A percentile compares a stretch with the other conserved stretches of the same genome.
Conservation (phyloP, 2,888 invertebrate genomes). For the Pammene fasciana region DNA sequence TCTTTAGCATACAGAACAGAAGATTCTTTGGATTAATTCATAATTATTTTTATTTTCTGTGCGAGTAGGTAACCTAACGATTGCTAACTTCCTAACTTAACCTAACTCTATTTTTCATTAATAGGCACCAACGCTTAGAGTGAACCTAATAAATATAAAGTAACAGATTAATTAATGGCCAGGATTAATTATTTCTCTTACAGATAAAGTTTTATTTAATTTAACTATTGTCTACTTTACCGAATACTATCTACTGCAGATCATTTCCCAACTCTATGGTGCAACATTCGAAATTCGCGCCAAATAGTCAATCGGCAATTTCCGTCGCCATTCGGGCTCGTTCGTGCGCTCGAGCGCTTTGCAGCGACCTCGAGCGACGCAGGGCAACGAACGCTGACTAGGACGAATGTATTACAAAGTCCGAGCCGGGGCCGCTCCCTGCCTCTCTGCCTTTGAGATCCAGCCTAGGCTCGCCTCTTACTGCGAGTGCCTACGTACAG, state of each 20-base stretch:
- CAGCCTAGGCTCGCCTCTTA: conserved; percentile 79
- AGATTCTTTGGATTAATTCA: no score
- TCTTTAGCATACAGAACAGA: background rate
- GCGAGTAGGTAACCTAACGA: no score
- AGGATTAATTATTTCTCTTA: no score
- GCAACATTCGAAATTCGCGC: conserved; percentile 56
- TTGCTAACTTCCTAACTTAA: no score
- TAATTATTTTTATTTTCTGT: no score
- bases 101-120: no score
- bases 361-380: conserved; percentile 72
- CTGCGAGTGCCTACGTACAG: conserved; percentile 64
- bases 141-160: no score
- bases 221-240: background rate
- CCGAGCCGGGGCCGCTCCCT: conserved; percentile 79
- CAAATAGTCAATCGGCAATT: conserved; percentile 59
- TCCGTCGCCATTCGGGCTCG: conserved; percentile 64
- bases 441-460: conserved; percentile 78
- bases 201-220: no score
- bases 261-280: conserved; percentile 15
- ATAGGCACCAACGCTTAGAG: no score
- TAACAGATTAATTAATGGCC: no score
- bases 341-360: conserved; percentile 54
- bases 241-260: background rate
- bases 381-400: conserved; percentile 82
- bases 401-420: conserved; percentile 83